phyloP scores from a whole-genome alignment of 92 coral and sea anemone genomes.

The Galaxea fascicularis region DNA sequence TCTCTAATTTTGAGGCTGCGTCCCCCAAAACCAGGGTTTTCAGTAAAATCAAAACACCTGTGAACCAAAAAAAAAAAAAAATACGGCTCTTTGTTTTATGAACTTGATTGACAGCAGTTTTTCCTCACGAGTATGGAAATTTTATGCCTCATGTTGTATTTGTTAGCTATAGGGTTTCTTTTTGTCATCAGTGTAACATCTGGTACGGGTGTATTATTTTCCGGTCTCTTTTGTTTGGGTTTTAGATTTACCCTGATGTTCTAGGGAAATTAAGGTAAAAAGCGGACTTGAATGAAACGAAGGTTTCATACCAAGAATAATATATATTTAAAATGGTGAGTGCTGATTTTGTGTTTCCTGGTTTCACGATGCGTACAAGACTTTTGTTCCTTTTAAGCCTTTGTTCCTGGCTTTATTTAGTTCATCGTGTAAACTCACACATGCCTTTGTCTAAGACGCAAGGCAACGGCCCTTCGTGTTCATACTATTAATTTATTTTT shows the following conservation, averaged over 20 bases:
- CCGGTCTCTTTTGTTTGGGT: background rate
- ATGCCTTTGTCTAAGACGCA: background rate
- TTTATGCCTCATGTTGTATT: background rate
- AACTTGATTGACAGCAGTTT: background rate
- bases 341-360: background rate
- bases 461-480: background rate
- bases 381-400: background rate
- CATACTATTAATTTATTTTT: no score
- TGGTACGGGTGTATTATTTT: background rate
- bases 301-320: background rate
- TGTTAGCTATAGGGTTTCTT: background rate
- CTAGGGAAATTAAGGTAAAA: background rate
- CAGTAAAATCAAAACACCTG: background rate
- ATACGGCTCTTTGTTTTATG: background rate
- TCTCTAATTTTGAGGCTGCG: no score
- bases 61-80: background rate
- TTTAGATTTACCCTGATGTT: background rate
- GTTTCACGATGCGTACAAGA: background rate
- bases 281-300: background rate
- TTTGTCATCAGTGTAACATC: background rate
- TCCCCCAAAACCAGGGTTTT: no score
- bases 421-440: no score
- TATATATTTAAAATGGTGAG: background rate
- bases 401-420: background rate
- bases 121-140: background rate